These are phyloP conservation scores for Branchinecta lynchi DNA, from an alignment of 1,140 invertebrate genomes.

Conservation along the genomic window DNA sequence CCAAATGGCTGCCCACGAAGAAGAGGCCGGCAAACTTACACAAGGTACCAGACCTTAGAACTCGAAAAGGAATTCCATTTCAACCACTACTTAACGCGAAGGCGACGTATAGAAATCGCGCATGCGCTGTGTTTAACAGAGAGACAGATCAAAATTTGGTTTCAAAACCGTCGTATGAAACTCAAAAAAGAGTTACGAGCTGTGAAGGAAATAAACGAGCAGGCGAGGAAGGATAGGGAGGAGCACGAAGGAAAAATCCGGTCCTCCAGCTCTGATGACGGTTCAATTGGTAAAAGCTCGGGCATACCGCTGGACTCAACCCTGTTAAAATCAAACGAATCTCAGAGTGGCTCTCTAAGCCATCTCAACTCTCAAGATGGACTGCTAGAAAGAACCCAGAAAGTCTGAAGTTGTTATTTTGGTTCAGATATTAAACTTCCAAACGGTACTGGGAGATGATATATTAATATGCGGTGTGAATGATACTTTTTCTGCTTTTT, in stretches of 20 bases:
- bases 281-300: slow-evolving; percentile 23
- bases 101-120: slow-evolving; percentile 90
- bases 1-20: slow-evolving; percentile 88
- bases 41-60: slow-evolving; percentile 81
- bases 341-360: not conserved
- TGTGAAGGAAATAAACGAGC: slow-evolving; percentile 87
- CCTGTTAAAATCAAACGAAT: not conserved
- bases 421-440: too few species aligned
- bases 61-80: slow-evolving; percentile 98
- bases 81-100: slow-evolving; percentile 88
- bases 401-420: not conserved
- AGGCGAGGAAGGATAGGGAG: slow-evolving; percentile 70
- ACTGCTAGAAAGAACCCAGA: not conserved
- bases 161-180: slow-evolving; percentile 94
- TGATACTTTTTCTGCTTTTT: too few species aligned
- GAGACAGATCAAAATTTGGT: slow-evolving; percentile 94
- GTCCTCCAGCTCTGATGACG: slow-evolving; percentile 55
- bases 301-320: not conserved
- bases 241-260: slow-evolving; percentile 79
- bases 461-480: too few species aligned
- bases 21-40: slow-evolving; percentile 88
- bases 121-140: slow-evolving; percentile 90
- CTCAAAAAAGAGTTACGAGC: slow-evolving; percentile 87
- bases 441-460: too few species aligned
- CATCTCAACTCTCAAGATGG: not conserved